Conservation (phyloP, 2,797 vertebrate genomes). For the Chromis chromis region DNA sequence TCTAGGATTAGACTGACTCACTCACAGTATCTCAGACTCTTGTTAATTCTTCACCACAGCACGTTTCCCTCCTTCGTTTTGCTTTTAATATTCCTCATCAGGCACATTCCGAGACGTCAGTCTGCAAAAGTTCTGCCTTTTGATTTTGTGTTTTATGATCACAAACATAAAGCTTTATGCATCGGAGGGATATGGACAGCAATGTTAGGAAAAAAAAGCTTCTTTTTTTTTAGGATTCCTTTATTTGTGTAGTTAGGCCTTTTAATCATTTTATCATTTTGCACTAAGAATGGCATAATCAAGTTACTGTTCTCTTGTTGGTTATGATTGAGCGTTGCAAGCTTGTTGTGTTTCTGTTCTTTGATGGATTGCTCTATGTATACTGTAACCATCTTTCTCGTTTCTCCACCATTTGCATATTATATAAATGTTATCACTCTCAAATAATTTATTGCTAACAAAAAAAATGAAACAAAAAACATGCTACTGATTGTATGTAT, state of each 20-base stretch:
- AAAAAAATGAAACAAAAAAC: slow-evolving; percentile 85
- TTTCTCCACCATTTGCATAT: slow-evolving; percentile 81
- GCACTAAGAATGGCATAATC: slow-evolving; percentile 87
- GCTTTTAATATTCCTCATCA: slow-evolving; percentile 65
- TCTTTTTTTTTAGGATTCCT: slow-evolving; percentile 34
- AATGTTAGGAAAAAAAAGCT: slow-evolving; percentile 33
- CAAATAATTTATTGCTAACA: slow-evolving; percentile 89
- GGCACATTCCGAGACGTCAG: slow-evolving; percentile 79
- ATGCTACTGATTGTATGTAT: slow-evolving; percentile 91
- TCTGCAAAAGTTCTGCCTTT: slow-evolving; percentile 62
- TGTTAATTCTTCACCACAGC: slow-evolving; percentile 9
- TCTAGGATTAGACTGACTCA: slow-evolving; percentile 28
- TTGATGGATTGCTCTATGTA: slow-evolving; percentile 76
- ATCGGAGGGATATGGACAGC: slow-evolving; percentile 58
- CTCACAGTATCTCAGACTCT: slow-evolving; percentile 31
- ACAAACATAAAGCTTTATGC: slow-evolving; percentile 72
- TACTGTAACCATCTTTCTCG: slow-evolving; percentile 79
- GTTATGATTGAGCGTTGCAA: slow-evolving; percentile 75
- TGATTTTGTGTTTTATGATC: slow-evolving; percentile 40
- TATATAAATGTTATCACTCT: slow-evolving; percentile 83
- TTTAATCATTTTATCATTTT: slow-evolving; percentile 74
- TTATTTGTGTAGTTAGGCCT: slow-evolving; percentile 63
- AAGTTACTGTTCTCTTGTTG: slow-evolving; percentile 78
- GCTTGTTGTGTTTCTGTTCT: slow-evolving; percentile 75
- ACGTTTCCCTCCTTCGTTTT: slow-evolving; percentile 33